Conservation (phyloP, 1,140 invertebrate species). For the Coenobita brevimanus region DNA sequence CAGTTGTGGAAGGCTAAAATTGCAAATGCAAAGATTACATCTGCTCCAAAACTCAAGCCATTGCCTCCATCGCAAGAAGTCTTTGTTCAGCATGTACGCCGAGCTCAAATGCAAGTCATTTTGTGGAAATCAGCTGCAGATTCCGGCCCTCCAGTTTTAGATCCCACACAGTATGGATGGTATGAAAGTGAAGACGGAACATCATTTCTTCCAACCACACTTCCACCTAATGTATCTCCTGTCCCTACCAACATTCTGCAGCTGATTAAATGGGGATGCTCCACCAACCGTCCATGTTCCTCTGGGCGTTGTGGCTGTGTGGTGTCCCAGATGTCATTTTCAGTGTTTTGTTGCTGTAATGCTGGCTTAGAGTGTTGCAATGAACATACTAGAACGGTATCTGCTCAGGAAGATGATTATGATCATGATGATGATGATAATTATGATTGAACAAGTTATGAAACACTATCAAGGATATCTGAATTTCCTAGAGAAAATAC, state of each 20-base stretch:
- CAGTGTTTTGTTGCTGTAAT: not conserved
- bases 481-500: no score
- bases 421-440: not conserved
- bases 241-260: no score
- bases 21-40: not conserved
- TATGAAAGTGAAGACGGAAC: not conserved
- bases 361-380: not conserved
- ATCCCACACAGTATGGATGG: not conserved
- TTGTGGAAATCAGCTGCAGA: conserved; percentile 4
- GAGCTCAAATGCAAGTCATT: not conserved
- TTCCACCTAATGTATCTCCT: no score
- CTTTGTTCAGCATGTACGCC: not conserved
- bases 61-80: not conserved
- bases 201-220: not conserved
- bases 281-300: conserved; percentile 1
- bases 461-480: no score
- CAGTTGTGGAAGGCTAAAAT: not conserved
- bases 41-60: not conserved
- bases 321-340: not conserved
- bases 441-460: no score
- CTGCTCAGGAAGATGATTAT: not conserved
- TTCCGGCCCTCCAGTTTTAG: not conserved
- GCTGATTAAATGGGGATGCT: not conserved
- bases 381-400: not conserved
- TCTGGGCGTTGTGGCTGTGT: conserved; percentile 9